phyloP scores from a whole-genome alignment of 2,797 vertebrate genomes.

The Rhadinocentrus ornatus region DNA sequence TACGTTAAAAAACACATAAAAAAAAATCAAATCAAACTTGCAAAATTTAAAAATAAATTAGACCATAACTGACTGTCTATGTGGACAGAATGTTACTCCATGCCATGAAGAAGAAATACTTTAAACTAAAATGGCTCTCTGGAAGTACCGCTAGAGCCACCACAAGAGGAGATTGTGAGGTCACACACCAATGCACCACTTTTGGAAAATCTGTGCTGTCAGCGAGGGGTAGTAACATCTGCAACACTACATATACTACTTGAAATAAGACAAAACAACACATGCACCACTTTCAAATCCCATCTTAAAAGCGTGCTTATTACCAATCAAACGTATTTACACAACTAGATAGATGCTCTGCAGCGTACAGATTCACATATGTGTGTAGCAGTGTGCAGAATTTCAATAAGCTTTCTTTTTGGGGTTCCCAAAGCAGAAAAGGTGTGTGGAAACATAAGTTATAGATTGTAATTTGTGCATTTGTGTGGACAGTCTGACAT shows the following conservation, averaged over 20 bases:
- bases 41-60: too few species aligned
- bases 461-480: conserved; percentile 1
- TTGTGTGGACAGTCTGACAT: conserved; percentile 15
- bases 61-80: too few species aligned
- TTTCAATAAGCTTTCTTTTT: neutral
- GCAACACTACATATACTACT: neutral
- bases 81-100: too few species aligned
- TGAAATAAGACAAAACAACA: neutral
- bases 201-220: neutral
- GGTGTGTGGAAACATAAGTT: neutral
- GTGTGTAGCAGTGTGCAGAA: neutral
- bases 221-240: neutral
- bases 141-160: too few species aligned
- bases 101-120: too few species aligned
- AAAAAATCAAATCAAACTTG: too few species aligned
- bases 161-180: neutral
- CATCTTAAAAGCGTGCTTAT: neutral
- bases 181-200: neutral
- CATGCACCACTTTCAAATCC: neutral
- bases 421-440: neutral
- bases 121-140: neutral
- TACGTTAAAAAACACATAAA: too few species aligned
- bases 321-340: neutral
- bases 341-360: neutral
- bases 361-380: too few species aligned